These are phyloP conservation scores for Gisinianus flammeolus DNA, from an alignment of 2,888 invertebrate genomes.

Conservation along the genomic window DNA sequence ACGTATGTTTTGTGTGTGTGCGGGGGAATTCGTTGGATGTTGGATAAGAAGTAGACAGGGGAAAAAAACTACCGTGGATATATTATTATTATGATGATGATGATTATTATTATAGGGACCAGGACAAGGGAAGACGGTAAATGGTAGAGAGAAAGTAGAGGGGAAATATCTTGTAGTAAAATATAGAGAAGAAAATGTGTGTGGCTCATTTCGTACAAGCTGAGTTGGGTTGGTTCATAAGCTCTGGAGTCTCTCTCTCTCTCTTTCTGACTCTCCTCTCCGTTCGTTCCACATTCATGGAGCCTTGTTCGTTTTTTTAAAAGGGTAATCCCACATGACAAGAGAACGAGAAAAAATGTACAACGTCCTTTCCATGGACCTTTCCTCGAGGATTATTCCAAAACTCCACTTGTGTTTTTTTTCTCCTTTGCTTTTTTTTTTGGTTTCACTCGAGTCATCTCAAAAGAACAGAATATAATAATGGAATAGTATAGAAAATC, in stretches of 20 bases:
- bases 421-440: background rate
- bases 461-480: background rate
- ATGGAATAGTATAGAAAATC: too few species aligned
- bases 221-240: background rate
- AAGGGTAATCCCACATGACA: background rate
- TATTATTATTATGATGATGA: too few species aligned
- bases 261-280: background rate
- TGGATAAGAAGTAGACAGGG: too few species aligned
- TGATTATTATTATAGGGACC: too few species aligned
- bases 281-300: background rate
- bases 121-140: too few species aligned
- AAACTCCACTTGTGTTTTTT: background rate
- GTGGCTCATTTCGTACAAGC: too few species aligned
- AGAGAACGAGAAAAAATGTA: conserved; percentile 1
- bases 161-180: too few species aligned
- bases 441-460: background rate
- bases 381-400: background rate
- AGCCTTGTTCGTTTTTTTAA: background rate
- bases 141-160: too few species aligned
- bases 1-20: too few species aligned
- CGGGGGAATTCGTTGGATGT: too few species aligned
- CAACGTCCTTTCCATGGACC: background rate
- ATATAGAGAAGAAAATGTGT: too few species aligned
- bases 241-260: background rate
- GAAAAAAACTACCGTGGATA: too few species aligned